phyloP scores from a whole-genome alignment of 2,888 invertebrate genomes.

The Copidosoma aretas region DNA sequence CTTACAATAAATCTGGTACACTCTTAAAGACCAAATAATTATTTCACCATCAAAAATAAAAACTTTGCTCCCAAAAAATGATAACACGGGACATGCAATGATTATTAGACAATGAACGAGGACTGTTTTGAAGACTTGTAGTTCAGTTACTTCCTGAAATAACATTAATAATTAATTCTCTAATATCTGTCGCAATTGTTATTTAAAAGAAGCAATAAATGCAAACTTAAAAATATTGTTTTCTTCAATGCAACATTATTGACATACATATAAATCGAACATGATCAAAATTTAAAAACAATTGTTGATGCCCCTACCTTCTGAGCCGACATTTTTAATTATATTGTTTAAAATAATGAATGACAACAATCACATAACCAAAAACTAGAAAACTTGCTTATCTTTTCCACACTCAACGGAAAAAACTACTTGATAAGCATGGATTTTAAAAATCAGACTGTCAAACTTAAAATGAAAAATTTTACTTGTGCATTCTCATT shows the following conservation, averaged over 20 bases:
- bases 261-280: too few species aligned
- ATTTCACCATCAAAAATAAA: slow-evolving; percentile 72
- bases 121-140: slow-evolving; percentile 77
- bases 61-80: slow-evolving; percentile 76
- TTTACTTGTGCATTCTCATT: too few species aligned
- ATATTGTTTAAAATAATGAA: background rate
- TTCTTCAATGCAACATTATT: too few species aligned
- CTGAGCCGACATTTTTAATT: slow-evolving; percentile 16
- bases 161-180: background rate
- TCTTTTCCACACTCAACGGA: background rate
- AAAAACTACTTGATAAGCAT: background rate
- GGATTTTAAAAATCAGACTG: too few species aligned
- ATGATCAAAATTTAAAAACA: too few species aligned
- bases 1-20: background rate
- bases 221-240: background rate
- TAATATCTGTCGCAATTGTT: too few species aligned
- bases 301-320: slow-evolving; percentile 9
- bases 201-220: background rate
- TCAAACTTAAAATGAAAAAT: too few species aligned
- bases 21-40: too few species aligned
- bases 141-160: slow-evolving; percentile 72
- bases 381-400: background rate
- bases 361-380: slow-evolving; percentile 7
- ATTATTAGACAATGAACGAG: slow-evolving; percentile 77
- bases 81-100: slow-evolving; percentile 72